These are phyloP conservation scores for Ptychochromis oligacanthus DNA, from an alignment of 2,113 vertebrate species.

Conservation along the genomic window DNA sequence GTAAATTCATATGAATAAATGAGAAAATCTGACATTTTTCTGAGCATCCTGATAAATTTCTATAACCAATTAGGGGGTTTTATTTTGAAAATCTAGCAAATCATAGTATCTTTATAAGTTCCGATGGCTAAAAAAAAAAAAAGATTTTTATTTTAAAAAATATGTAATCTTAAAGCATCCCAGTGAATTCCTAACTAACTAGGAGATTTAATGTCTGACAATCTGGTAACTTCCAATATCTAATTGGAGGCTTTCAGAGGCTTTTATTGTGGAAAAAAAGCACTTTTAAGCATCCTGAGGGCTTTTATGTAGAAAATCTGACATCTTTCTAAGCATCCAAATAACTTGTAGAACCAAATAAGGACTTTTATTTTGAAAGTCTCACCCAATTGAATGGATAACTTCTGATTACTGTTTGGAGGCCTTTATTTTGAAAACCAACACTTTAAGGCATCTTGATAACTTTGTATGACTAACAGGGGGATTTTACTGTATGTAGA, in stretches of 20 bases:
- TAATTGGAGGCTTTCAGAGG: fast-evolving
- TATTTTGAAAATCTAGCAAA: neutral
- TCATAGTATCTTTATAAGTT: neutral
- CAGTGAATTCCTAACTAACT: neutral
- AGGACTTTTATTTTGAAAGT: neutral
- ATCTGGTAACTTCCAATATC: neutral
- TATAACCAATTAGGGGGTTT: neutral
- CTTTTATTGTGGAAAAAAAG: neutral
- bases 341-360: neutral
- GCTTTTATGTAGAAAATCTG: too few species aligned
- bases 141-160: neutral
- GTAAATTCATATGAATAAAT: neutral
- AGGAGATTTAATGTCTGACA: neutral
- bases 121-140: neutral
- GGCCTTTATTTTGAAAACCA: neutral
- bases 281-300: neutral
- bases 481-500: too few species aligned
- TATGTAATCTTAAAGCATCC: neutral
- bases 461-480: too few species aligned
- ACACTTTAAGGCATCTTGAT: too few species aligned
- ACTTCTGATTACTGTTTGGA: neutral
- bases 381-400: neutral
- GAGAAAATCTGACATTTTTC: neutral
- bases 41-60: neutral
- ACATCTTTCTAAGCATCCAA: neutral